Evolutionary conservation across 2,113 vertebrate species (phyloP).

Genomic region (Nothobranchius kuhntae): DNA sequence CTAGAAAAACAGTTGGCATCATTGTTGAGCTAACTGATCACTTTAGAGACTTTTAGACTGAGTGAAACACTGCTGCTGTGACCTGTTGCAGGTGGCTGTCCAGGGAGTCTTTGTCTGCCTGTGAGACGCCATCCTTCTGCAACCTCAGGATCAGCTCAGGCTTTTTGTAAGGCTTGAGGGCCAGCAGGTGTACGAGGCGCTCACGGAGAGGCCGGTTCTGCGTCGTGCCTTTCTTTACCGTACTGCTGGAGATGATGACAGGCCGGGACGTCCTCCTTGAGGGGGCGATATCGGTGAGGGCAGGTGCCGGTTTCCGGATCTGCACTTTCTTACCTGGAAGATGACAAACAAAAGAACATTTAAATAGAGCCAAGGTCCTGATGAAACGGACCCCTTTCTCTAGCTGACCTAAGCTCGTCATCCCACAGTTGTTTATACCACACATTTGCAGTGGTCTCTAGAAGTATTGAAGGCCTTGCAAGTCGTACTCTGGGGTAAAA

Average conservation of each 20-base stretch:
- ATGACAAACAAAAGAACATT: not conserved
- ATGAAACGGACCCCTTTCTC: too few species aligned
- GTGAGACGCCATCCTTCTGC: conserved; percentile 91
- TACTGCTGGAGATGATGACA: conserved; percentile 88
- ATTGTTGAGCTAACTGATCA: not conserved
- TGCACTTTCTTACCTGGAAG: conserved; percentile 90
- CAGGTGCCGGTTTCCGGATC: conserved; percentile 89
- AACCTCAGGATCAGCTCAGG: conserved; percentile 92
- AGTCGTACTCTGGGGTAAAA: too few species aligned
- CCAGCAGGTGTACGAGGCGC: conserved; percentile 92
- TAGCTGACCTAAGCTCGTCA: too few species aligned
- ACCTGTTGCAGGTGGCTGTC: conserved; percentile 95
- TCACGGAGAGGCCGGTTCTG: conserved; percentile 88
- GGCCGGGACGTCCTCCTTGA: conserved; percentile 88
- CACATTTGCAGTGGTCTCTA: too few species aligned
- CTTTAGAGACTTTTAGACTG: not conserved
- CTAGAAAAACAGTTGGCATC: conserved; percentile 67
- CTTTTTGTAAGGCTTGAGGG: conserved; percentile 96
- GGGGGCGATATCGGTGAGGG: conserved; percentile 85
- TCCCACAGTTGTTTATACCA: too few species aligned
- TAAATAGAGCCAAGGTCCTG: too few species aligned
- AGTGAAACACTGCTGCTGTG: not conserved
- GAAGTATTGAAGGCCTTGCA: too few species aligned
- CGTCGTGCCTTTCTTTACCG: conserved; percentile 78
- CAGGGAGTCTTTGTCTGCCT: conserved; percentile 89